Percentiles rank a stretch among this genome's conserved stretches.
phyloP scores from a whole-genome alignment of 2,888 invertebrate genomes.

The Agonopterix alstromeriana region DNA sequence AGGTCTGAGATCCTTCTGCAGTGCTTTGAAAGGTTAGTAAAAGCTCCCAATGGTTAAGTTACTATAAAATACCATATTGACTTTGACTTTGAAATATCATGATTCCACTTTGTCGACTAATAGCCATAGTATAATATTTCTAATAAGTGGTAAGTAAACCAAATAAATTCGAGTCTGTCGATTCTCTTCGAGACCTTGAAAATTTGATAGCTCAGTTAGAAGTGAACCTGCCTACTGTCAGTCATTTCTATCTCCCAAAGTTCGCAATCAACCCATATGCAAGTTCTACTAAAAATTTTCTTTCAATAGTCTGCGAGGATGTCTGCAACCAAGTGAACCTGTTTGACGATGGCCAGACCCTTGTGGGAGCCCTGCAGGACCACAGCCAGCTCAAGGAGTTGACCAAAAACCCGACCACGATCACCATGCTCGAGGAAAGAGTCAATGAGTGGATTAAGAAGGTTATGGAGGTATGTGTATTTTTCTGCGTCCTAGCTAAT shows the following conservation, averaged over 20 bases:
- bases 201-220: too few species aligned
- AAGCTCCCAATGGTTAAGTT: too few species aligned
- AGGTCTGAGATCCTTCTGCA: slow-evolving; percentile 90
- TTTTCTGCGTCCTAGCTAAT: not conserved
- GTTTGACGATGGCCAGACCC: slow-evolving; percentile 83
- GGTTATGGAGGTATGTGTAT: slow-evolving; percentile 79
- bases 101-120: too few species aligned
- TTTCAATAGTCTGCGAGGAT: slow-evolving; percentile 84
- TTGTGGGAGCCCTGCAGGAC: slow-evolving; percentile 78
- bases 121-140: too few species aligned
- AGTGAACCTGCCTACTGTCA: too few species aligned
- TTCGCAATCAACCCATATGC: not conserved
- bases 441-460: slow-evolving; percentile 88
- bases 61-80: too few species aligned
- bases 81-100: too few species aligned
- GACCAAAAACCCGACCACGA: slow-evolving; percentile 80
- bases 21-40: slow-evolving; percentile 85
- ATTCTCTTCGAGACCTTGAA: too few species aligned
- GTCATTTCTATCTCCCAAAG: too few species aligned
- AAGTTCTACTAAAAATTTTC: not conserved
- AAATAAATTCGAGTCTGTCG: too few species aligned
- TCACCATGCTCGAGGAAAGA: slow-evolving; percentile 82
- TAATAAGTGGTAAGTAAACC: too few species aligned
- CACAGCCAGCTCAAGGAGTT: slow-evolving; percentile 83
- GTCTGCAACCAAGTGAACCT: slow-evolving; percentile 87